Evolutionary conservation across 2,797 vertebrate species (phyloP), one percentile per base, ranked within the genome.

Genomic region (Synanceia verrucosa): DNA sequence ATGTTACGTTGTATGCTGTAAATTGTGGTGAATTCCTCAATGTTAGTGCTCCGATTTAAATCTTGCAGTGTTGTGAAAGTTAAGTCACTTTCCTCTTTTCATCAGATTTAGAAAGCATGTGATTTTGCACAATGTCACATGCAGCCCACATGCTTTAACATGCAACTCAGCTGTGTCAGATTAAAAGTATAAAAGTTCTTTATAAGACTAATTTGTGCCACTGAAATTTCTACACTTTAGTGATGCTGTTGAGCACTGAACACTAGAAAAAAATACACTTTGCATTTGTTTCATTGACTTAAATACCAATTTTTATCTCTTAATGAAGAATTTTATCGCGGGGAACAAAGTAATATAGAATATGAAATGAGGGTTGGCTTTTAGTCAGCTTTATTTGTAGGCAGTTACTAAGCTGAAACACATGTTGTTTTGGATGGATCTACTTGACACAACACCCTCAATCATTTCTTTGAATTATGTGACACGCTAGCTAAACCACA

Each of bases 81-180:
- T 46, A n/a, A 24, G 26, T 51, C 16, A 23, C 1, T 31, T 46
- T 39, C 28, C 47, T 64, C 18, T 46, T 60, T 43, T 19, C 8
- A 19, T 4, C 4, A 36, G 0, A 5, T 12, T 72, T 64, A 13
- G 34, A 37, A 53, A 67, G 7, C 52, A 11, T 23, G 43, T 18
- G 64, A 60, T 69, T 56, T 64, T 23, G 33, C 23, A 29, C 31
- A 11, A n/a, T n/a, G n/a, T n/a, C n/a, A n/a, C n/a, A n/a, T n/a
- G n/a, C n/a, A n/a, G n/a, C n/a, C 7, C 29, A 2, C 26, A 4
- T 29, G 31, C 31, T 48, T 33, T 12, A 1, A 29, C 1, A 9
- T 24, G 23, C 23, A 63, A 44, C 4, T 39, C n/a, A 26, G 3
- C 6, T 29, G 6, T 4, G 4, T 4, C 28, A 29, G 28, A 29